Base-by-base conservation (phyloP, 2,888 invertebrate species). In the Drosophila emarginata region DNA sequence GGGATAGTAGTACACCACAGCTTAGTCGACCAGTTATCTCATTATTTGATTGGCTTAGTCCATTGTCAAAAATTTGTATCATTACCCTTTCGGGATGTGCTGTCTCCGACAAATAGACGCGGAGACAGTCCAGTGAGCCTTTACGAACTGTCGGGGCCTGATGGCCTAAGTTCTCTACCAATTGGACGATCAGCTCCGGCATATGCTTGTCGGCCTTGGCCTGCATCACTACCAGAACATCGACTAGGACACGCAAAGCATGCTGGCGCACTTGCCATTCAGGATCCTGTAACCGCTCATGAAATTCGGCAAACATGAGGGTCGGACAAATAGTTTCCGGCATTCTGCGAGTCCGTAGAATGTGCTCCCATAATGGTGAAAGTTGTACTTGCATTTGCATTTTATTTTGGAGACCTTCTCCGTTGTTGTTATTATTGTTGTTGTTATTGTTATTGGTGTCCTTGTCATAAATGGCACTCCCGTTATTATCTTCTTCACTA, bases 231-330 rank as follows among this genome's bases (percentile, higher is more conserved):
- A 96, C 96, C 56, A 97, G 92, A 1, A 97, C 94, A 91, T 97
- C 96, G 28, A 95, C 94, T 39, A 97, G 93, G 7, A 97, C 96
- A 60, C 96, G 92, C 5, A 97, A 92, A 26, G 96, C 96, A 90
- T 97, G 96, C 76, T 96, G 95, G 9, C 96, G 94, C 37, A 97
- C 96, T 91, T 96, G 96, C 94, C 96, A 95, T 90, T 97, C 96
- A 1, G 96, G 95, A 90, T 96, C 96, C 40, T 94, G 93, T 53
- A 96, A 93, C 58, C 96, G 94, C 77, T 95, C 95, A 52, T 94
- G 93, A 86, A 96, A 94, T 80, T 96, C 96, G 61, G 93, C 92
- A 89, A 95, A 96, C 82, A 96, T 94, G 63, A 94, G 93, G 67
- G 93, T 92, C 1, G 94, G 94, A 87, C 95, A 94, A 58, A 95